These are phyloP conservation scores for Leptopilina syphax DNA, from an alignment of 2,888 invertebrate species.

Conservation along the genomic window DNA sequence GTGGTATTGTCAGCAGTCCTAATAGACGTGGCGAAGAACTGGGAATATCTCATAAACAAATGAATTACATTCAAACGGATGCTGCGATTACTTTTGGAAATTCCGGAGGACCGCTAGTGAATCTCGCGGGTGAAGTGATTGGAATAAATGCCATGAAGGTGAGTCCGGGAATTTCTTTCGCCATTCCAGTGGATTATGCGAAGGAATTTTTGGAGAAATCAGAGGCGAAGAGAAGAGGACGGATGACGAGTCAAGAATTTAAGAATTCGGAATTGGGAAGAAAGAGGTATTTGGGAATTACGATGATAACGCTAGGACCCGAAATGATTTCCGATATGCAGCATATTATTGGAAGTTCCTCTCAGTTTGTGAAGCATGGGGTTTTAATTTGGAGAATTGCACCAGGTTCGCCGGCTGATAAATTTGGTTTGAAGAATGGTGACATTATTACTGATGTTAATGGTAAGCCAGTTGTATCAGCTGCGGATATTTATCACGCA, in stretches of 20 bases:
- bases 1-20: constrained; percentile 89
- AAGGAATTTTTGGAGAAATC: constrained; percentile 85
- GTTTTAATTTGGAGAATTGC: constrained; percentile 94
- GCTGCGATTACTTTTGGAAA: constrained; percentile 98
- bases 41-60: constrained; percentile 85
- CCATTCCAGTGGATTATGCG: constrained; percentile 91
- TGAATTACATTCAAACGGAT: constrained; percentile 96
- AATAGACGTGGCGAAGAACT: constrained; percentile 84
- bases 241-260: constrained; percentile 55
- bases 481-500: constrained; percentile 83
- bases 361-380: constrained; percentile 84
- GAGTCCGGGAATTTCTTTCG: constrained; percentile 95
- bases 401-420: constrained; percentile 90
- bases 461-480: constrained; percentile 81
- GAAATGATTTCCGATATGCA: constrained; percentile 87
- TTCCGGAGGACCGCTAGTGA: constrained; percentile 95
- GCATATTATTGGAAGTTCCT: constrained; percentile 82
- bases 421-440: constrained; percentile 90
- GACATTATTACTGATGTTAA: constrained; percentile 92
- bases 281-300: constrained; percentile 89
- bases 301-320: constrained; percentile 91
- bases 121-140: constrained; percentile 95
- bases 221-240: constrained; percentile 64
- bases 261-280: constrained; percentile 51
- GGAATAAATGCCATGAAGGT: constrained; percentile 96